phyloP scores from a whole-genome alignment of 2,797 vertebrate species.

The Poeciliopsis gracilis region DNA sequence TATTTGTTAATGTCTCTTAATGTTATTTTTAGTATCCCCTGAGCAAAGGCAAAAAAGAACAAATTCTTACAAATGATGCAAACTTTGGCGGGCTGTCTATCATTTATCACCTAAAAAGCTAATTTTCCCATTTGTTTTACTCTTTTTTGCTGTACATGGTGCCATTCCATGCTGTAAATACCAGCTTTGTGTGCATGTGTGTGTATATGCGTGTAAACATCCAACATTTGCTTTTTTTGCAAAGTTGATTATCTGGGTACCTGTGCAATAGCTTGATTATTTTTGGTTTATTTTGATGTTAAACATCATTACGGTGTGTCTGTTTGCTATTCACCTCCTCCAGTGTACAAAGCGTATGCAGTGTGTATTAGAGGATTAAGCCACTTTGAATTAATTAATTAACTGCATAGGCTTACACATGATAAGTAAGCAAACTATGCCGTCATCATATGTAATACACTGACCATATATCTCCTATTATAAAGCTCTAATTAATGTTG shows the following conservation, averaged over 20 bases:
- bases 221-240: slow-evolving; percentile 77
- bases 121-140: slow-evolving; percentile 53
- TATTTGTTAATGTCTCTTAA: slow-evolving; percentile 46
- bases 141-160: slow-evolving; percentile 74
- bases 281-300: slow-evolving; percentile 71
- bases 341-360: slow-evolving; percentile 43
- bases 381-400: slow-evolving; percentile 53
- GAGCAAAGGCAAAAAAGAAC: slow-evolving; percentile 65
- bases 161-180: slow-evolving; percentile 78
- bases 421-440: slow-evolving; percentile 60
- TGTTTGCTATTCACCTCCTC: slow-evolving; percentile 53
- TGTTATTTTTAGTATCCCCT: slow-evolving; percentile 66
- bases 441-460: slow-evolving; percentile 58
- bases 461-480: slow-evolving; percentile 46
- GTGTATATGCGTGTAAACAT: slow-evolving; percentile 41
- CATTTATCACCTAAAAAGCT: slow-evolving; percentile 50
- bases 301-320: slow-evolving; percentile 63
- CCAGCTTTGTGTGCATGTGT: slow-evolving; percentile 12
- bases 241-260: slow-evolving; percentile 81
- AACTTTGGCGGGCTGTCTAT: slow-evolving; percentile 81
- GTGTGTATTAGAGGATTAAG: slow-evolving; percentile 49
- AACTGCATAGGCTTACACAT: slow-evolving; percentile 48
- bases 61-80: slow-evolving; percentile 63
- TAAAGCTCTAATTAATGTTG: slow-evolving; percentile 60
- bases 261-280: slow-evolving; percentile 80